Base-by-base conservation (phyloP, 1,140 invertebrate genomes). In the Parapsyche elsis region DNA sequence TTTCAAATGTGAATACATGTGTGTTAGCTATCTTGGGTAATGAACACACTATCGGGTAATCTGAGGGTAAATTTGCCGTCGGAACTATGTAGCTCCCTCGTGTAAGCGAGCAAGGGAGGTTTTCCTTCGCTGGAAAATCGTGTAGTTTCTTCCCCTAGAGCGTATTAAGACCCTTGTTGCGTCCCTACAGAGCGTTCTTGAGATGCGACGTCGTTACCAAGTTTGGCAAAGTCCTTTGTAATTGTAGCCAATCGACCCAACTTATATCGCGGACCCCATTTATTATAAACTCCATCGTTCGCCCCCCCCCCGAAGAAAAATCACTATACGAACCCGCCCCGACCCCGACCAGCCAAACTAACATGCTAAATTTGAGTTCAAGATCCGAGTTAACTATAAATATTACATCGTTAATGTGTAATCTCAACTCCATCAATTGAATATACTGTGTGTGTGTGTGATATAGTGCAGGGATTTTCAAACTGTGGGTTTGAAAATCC, bases 141-240 rank as follows among this genome's bases (percentile, higher is more conserved):
- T 80, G 53, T 67, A 75, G 73, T 57, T 49, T 75, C 49, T 24
- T 30, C 73, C 57, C 71, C 73, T 73, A 46, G 23, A 30, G 12
- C 49, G n/a, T 16, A 70, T 59, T 44, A 46, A 57, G 45, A 44
- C 79, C 79, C 79, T 49, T 23, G 23, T 75, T 53, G 79, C 49
- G 12, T 59, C 45, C 30, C 49, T 23, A 24, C 59, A 26, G 70
- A 53, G 67, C 80, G 70, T 59, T 64, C 76, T 74, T 71, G 79
- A 82, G 81, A 82, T 80, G 75, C 61, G 70, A 57, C 79, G 79
- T 76, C 71, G 71, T 82, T 82, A 82, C 14, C 67, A 45, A 78
- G 80, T 78, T 78, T 59, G 45, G 70, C 24, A 38, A 81, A 81
- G 38, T 76, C 80, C 75, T 81, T 67, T 46, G 80, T 81, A 81